Base-by-base conservation (phyloP, 2,113 vertebrate genomes). In the Amia ocellicauda region DNA sequence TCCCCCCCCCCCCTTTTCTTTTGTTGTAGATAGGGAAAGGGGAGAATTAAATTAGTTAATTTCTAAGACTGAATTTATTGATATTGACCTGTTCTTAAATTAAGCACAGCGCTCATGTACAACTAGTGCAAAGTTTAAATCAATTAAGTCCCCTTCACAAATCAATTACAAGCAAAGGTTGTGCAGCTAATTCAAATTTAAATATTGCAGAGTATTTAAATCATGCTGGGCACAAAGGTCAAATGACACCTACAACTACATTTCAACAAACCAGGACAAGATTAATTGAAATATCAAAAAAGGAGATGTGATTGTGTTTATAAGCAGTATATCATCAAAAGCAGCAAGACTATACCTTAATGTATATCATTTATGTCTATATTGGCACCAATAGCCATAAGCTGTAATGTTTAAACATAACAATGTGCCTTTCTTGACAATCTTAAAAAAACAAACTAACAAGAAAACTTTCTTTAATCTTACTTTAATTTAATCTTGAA, bases 41-140 rank as follows among this genome's bases (percentile, higher is more conserved):
- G 23, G 24, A 51, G 45, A 69, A 68, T 56, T 67, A 5, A 17
- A 52, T 62, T 29, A 43, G 8, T 60, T 78, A 57, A 52, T 71
- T 71, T 69, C 73, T 24, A 75, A 72, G 79, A 76, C 73, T 73
- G 68, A 74, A 85, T 86, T 87, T 88, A 89, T 88, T 86, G 83
- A 89, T 86, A 86, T 80, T 86, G 87, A 89, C 88, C 86, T 90
- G 88, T 89, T 73, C 79, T 84, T 77, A 87, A 89, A 90, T 86
- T 84, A 89, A 87, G 80, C 79, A 70, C 76, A 78, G 69, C 54
- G 75, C 79, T 85, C 82, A 78, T 70, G 71, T 82, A 74, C 76
- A 72, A 69, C 52, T 20, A 74, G 82, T 85, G 83, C 87, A 86
- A 90, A 89, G 86, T 88, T 90, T 87, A 88, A 86, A 88, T 84